Percentiles rank a stretch among this genome's conserved stretches.
Conservation (phyloP, 2,888 invertebrate genomes). For the Julus scanicus region DNA sequence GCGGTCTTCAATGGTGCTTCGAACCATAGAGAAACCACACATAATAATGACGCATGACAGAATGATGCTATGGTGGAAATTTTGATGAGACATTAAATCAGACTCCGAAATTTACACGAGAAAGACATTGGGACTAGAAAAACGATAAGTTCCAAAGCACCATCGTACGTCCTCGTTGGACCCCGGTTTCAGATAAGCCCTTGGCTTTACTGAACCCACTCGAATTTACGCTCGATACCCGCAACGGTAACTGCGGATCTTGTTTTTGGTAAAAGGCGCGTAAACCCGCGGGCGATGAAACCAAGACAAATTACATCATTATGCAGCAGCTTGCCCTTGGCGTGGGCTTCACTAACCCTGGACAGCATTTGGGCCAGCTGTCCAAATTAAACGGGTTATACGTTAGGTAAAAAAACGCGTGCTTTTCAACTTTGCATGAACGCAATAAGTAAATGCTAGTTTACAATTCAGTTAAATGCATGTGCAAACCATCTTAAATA, state of each 20-base stretch:
- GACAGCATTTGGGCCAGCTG: not conserved
- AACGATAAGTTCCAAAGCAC: slow-evolving; percentile 36
- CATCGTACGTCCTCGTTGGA: slow-evolving; percentile 39
- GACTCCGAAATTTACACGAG: slow-evolving; percentile 3
- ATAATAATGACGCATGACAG: slow-evolving; percentile 52
- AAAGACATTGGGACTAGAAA: slow-evolving; percentile 27
- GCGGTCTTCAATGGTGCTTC: slow-evolving; percentile 39
- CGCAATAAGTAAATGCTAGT: slow-evolving; percentile 29
- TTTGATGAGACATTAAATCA: slow-evolving; percentile 6
- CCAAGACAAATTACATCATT: slow-evolving; percentile 42
- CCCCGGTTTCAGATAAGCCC: not conserved
- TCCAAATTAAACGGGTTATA: slow-evolving; percentile 31
- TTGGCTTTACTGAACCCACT: not conserved
- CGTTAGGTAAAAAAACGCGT: slow-evolving; percentile 41
- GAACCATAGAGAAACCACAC: slow-evolving; percentile 52
- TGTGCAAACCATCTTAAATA: slow-evolving; percentile 29
- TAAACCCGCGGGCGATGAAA: slow-evolving; percentile 23
- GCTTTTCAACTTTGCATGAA: not conserved
- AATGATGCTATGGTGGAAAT: slow-evolving; percentile 37
- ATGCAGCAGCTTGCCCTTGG: slow-evolving; percentile 35
- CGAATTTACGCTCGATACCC: slow-evolving; percentile 8
- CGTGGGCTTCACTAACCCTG: slow-evolving; percentile 20
- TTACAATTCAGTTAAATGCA: slow-evolving; percentile 42
- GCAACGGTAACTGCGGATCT: not conserved
- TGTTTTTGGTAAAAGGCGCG: slow-evolving; percentile 7